phyloP scores from a whole-genome alignment of 1,140 invertebrate species.

The Oscheius sp. region DNA sequence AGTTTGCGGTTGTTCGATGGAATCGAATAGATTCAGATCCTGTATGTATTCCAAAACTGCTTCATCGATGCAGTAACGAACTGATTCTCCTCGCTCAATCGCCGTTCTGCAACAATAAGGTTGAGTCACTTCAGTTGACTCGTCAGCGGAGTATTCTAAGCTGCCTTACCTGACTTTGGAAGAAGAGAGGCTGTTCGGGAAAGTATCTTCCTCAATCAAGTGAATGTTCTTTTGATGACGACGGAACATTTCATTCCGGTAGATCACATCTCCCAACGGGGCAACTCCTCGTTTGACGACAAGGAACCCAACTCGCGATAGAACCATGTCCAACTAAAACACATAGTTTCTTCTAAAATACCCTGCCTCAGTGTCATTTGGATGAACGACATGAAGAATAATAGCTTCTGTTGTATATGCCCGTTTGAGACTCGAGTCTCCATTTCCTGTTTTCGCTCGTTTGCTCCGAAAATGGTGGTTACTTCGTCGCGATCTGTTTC shows the following conservation, averaged over 20 bases:
- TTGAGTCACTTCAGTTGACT: too few species aligned
- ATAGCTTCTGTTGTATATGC: neutral
- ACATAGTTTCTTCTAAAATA: neutral
- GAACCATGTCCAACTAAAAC: neutral
- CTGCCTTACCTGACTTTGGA: neutral
- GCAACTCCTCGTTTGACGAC: neutral
- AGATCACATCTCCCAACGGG: neutral
- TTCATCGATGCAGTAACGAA: neutral
- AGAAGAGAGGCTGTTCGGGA: neutral
- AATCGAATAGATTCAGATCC: neutral
- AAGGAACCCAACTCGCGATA: neutral
- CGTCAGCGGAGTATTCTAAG: too few species aligned
- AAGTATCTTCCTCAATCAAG: neutral
- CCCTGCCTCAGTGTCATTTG: neutral
- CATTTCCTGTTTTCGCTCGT: too few species aligned
- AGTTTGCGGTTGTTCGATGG: neutral
- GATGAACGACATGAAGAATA: neutral
- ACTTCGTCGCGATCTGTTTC: too few species aligned
- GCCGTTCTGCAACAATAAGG: neutral
- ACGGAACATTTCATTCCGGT: neutral
- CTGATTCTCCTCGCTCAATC: neutral
- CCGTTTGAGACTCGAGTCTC: neutral
- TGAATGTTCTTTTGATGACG: slow-evolving; percentile 1
- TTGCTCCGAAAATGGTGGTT: too few species aligned
- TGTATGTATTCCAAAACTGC: neutral